Evolutionary conservation across 2,113 vertebrate species (phyloP).

Genomic region (Cygnus buccinator): DNA sequence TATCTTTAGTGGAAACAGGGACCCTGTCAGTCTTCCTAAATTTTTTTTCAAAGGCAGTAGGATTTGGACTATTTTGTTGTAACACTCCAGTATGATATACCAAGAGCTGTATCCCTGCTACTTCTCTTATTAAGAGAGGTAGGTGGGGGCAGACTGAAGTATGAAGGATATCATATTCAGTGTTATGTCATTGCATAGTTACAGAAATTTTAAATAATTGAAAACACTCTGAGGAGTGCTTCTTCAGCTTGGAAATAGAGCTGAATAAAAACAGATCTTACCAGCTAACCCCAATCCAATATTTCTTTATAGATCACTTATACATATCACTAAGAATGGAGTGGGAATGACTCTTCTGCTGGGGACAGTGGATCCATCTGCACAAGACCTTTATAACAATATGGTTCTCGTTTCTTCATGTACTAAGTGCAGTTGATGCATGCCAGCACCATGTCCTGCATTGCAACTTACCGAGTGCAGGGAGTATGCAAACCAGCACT

Average conservation of each 20-base stretch:
- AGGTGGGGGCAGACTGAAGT: slow-evolving; percentile 4
- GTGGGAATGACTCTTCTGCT: not conserved
- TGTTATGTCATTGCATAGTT: not conserved
- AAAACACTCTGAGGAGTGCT: not conserved
- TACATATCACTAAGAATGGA: not conserved
- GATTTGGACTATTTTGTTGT: not conserved
- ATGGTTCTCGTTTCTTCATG: not conserved
- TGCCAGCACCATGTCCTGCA: not conserved
- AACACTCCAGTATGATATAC: not conserved
- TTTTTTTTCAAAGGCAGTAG: not conserved
- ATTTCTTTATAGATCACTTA: not conserved
- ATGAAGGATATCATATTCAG: not conserved
- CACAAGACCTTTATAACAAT: not conserved
- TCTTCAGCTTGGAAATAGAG: not conserved
- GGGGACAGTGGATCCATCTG: not conserved
- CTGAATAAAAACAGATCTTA: not conserved
- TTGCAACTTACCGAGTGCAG: not conserved
- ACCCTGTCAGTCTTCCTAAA: rapidly evolving
- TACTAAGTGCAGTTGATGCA: rapidly evolving
- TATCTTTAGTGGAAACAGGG: not conserved
- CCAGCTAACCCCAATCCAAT: not conserved
- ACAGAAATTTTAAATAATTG: not conserved
- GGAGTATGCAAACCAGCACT: not conserved
- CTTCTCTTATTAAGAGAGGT: not conserved
- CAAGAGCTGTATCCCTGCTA: not conserved